These are phyloP conservation scores for Mylabris phalerata DNA, from an alignment of 1,140 invertebrate genomes.

Conservation along the genomic window DNA sequence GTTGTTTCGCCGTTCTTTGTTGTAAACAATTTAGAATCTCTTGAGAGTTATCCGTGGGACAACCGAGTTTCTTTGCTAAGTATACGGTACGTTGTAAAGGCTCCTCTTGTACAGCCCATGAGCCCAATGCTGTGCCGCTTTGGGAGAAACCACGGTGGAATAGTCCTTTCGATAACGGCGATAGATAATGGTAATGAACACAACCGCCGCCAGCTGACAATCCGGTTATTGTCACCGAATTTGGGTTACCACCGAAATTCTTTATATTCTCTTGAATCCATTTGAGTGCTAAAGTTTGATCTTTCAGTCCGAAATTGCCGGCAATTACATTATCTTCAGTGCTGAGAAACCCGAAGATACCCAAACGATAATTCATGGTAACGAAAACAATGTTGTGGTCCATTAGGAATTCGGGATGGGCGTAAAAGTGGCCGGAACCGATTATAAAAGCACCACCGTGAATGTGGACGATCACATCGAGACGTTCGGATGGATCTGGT, in stretches of 20 bases:
- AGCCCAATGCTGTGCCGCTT: constrained; percentile 64
- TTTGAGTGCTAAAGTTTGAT: no score
- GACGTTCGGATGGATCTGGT: constrained; percentile 26
- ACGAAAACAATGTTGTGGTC: constrained; percentile 54
- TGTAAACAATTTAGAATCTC: constrained; percentile 50
- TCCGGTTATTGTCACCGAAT: constrained; percentile 44
- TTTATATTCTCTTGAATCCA: no score
- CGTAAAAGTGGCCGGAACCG: constrained; percentile 35
- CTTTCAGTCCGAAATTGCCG: constrained; percentile 31
- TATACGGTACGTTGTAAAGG: constrained; percentile 58
- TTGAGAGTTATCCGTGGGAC: constrained; percentile 48
- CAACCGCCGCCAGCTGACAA: constrained; percentile 46
- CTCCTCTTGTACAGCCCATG: constrained; percentile 50
- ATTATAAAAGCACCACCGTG: constrained; percentile 54
- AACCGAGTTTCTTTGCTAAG: constrained; percentile 61
- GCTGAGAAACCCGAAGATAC: constrained; percentile 38
- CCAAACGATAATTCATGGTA: constrained; percentile 56
- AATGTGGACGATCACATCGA: constrained; percentile 50
- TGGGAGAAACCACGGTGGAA: constrained; percentile 65
- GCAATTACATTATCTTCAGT: constrained; percentile 36
- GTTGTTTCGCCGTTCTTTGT: constrained; percentile 6
- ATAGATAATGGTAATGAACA: constrained; percentile 48
- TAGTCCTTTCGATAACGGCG: constrained; percentile 47
- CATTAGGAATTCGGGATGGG: constrained; percentile 49
- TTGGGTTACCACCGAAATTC: constrained; percentile 42